Conservation (phyloP, 2,113 vertebrate genomes). For the Arenaria interpres region DNA sequence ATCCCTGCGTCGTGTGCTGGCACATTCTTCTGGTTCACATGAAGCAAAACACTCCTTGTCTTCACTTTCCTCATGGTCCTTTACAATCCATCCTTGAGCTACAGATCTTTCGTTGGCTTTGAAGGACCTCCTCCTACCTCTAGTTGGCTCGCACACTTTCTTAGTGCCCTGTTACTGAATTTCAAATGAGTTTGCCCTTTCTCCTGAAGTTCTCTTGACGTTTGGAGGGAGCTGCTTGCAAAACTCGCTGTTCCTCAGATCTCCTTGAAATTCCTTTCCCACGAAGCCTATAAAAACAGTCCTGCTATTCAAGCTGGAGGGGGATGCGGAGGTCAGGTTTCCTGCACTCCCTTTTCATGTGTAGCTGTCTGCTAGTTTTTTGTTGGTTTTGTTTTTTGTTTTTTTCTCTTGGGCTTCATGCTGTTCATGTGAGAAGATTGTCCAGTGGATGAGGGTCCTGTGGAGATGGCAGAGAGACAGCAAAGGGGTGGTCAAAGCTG, state of each 20-base stretch:
- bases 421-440: background rate
- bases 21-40: background rate
- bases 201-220: background rate
- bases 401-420: background rate
- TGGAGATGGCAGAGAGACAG: background rate
- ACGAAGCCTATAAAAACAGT: background rate
- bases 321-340: background rate
- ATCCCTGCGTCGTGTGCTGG: background rate
- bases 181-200: background rate
- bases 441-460: background rate
- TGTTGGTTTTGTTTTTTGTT: too few species aligned
- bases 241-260: background rate
- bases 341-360: background rate
- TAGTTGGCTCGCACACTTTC: background rate
- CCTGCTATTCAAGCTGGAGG: background rate
- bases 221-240: background rate
- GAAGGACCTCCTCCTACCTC: background rate
- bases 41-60: background rate
- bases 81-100: background rate
- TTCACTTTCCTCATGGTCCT: background rate
- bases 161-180: background rate
- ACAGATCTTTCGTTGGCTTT: background rate
- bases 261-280: conserved; percentile 18
- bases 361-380: background rate
- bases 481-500: background rate